phyloP scores from a whole-genome alignment of 1,140 invertebrate species.

The Pygmarrhopalites habei region DNA sequence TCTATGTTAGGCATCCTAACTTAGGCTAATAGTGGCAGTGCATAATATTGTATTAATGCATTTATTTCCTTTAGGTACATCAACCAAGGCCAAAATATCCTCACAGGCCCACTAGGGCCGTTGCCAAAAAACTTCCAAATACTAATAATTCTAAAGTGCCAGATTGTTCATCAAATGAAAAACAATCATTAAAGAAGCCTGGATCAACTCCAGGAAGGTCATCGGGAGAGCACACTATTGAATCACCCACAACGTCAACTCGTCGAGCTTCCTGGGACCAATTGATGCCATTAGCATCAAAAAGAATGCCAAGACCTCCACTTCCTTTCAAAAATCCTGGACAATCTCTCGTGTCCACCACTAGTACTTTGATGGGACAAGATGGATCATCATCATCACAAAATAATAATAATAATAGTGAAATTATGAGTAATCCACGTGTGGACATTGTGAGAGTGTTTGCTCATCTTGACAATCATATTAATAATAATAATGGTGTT shows the following conservation, averaged over 20 bases:
- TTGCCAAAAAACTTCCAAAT: slow-evolving; percentile 22
- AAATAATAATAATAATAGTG: too few relatives aligned
- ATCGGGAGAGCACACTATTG: background rate
- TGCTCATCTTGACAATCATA: slow-evolving; percentile 19
- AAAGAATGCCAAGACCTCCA: slow-evolving; percentile 28
- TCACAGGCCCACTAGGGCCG: slow-evolving; percentile 46
- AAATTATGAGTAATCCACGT: background rate
- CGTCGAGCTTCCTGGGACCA: slow-evolving; percentile 33
- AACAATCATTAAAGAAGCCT: background rate
- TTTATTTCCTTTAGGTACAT: slow-evolving; percentile 16
- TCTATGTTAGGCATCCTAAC: background rate
- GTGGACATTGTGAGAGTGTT: slow-evolving; percentile 30
- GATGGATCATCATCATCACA: too few relatives aligned
- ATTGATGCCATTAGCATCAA: slow-evolving; percentile 33
- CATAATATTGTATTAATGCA: background rate
- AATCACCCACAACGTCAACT: slow-evolving; percentile 21
- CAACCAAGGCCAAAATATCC: slow-evolving; percentile 57
- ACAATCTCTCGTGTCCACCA: too few relatives aligned
- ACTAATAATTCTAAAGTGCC: slow-evolving; percentile 22
- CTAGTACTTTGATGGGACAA: too few relatives aligned
- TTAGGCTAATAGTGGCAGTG: background rate
- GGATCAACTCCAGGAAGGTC: slow-evolving; percentile 15
- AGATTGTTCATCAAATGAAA: slow-evolving; percentile 14
- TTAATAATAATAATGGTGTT: background rate
- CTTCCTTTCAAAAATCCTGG: slow-evolving; percentile 33